A percentile compares a stretch with the other conserved stretches of the same genome.
These are phyloP conservation scores for Drosophila grimshawi DNA, from an alignment of 1,140 invertebrate genomes.

Conservation along the genomic window DNA sequence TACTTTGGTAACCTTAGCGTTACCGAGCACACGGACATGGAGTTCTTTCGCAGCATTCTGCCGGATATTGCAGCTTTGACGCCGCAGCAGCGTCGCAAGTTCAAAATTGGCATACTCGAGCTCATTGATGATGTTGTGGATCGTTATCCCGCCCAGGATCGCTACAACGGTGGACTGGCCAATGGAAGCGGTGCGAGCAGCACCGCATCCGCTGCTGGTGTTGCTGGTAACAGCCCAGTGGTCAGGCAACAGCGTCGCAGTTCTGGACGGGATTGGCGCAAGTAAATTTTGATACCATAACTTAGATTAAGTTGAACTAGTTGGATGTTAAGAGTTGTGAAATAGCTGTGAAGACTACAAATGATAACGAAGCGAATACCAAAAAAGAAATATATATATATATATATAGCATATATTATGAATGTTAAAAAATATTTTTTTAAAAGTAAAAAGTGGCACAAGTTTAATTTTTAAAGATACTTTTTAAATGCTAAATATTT, in stretches of 20 bases:
- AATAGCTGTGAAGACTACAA: constrained; percentile 8
- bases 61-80: constrained; percentile 76
- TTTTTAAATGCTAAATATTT: no score
- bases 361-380: neutral
- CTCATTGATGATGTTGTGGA: constrained; percentile 79
- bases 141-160: constrained; percentile 65
- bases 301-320: constrained; percentile 23
- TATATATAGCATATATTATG: no score
- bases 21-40: constrained; percentile 74
- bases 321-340: constrained; percentile 16
- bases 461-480: no score
- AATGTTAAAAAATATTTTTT: neutral
- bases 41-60: constrained; percentile 81
- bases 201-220: constrained; percentile 4
- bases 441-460: no score
- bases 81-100: constrained; percentile 75
- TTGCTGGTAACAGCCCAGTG: neutral
- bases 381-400: neutral
- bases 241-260: constrained; percentile 40
- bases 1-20: constrained; percentile 51
- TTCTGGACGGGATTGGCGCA: constrained; percentile 63
- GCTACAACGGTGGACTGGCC: constrained; percentile 38
- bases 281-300: constrained; percentile 26
- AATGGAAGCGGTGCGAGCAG: constrained; percentile 54
- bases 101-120: constrained; percentile 81